phyloP scores from a whole-genome alignment of 92 coral and sea anemone genomes.

The Umimayanthus chanpuru region DNA sequence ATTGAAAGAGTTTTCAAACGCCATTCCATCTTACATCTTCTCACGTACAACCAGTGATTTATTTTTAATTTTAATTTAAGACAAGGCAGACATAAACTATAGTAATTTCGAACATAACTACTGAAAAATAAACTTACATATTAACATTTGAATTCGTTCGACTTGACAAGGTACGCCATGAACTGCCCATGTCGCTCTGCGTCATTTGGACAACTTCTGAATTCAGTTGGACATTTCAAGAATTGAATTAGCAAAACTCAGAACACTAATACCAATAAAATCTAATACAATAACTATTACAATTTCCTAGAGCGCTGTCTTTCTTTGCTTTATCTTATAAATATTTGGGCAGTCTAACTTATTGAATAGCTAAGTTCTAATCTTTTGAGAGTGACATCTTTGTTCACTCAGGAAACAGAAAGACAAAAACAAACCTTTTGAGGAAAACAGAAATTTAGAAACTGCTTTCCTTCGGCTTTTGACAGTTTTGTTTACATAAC shows the following conservation, averaged over 20 bases:
- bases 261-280: conserved; percentile 37
- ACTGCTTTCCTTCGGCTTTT: conserved; percentile 15
- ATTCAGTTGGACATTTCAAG: not conserved
- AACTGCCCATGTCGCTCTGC: conserved; percentile 6
- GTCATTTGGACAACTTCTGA: conserved; percentile 16
- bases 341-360: conserved; percentile 48
- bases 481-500: conserved; percentile 1
- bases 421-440: conserved; percentile 38
- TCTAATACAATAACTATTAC: conserved; percentile 47
- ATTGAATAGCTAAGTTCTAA: conserved; percentile 34
- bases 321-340: conserved; percentile 47
- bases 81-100: not conserved
- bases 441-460: conserved; percentile 9
- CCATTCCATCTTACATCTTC: conserved; percentile 25
- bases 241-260: conserved; percentile 41
- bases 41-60: conserved; percentile 11
- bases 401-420: conserved; percentile 44
- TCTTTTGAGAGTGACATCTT: conserved; percentile 41
- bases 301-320: conserved; percentile 36
- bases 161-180: conserved; percentile 38
- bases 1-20: conserved; percentile 35
- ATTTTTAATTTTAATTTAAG: conserved; percentile 7
- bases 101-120: not conserved
- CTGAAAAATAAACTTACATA: not conserved
- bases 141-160: conserved; percentile 29